A percentile compares a stretch with the other conserved stretches of the same genome.
Conservation (phyloP, 2,113 vertebrate genomes). For the Pholis gunnellus region DNA sequence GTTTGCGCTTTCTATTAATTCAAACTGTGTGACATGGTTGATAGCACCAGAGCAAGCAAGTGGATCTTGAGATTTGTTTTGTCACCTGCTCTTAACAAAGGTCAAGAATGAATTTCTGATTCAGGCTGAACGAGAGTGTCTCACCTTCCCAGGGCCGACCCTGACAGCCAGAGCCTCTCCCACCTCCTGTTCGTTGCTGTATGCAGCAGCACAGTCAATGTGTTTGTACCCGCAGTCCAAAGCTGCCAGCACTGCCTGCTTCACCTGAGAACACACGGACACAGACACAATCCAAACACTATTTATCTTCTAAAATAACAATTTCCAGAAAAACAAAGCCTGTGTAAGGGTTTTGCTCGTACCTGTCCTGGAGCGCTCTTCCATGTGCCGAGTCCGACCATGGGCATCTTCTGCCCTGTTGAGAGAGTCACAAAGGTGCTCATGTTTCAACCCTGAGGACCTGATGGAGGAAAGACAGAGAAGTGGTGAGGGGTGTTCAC, state of each 20-base stretch:
- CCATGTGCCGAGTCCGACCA: conserved; percentile 83
- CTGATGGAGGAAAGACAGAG: conserved; percentile 5
- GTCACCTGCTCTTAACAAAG: background rate
- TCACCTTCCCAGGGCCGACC: conserved; percentile 80
- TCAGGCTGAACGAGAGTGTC: background rate
- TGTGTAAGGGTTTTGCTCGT: background rate
- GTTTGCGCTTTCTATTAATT: background rate
- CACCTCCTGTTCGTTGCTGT: conserved; percentile 82
- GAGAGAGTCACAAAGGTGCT: conserved; percentile 69
- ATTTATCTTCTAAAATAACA: background rate
- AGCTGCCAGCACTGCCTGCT: conserved; percentile 80
- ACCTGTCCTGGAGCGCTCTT: conserved; percentile 82
- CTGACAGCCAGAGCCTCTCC: conserved; percentile 77
- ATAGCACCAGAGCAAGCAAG: background rate
- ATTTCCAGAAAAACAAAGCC: background rate
- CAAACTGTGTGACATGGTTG: background rate
- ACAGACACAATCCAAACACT: background rate
- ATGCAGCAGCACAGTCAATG: conserved; percentile 83
- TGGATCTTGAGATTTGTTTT: background rate
- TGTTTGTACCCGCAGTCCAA: conserved; percentile 84
- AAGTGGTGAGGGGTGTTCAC: conserved; percentile 9
- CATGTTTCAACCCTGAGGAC: conserved; percentile 64
- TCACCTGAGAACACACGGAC: conserved; percentile 69
- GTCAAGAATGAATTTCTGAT: background rate
- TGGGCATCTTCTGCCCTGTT: conserved; percentile 78